Percentiles rank a stretch among this genome's conserved stretches.
These are phyloP conservation scores for Aleadryas rufinucha DNA, from an alignment of 2,113 vertebrate genomes.

Conservation along the genomic window DNA sequence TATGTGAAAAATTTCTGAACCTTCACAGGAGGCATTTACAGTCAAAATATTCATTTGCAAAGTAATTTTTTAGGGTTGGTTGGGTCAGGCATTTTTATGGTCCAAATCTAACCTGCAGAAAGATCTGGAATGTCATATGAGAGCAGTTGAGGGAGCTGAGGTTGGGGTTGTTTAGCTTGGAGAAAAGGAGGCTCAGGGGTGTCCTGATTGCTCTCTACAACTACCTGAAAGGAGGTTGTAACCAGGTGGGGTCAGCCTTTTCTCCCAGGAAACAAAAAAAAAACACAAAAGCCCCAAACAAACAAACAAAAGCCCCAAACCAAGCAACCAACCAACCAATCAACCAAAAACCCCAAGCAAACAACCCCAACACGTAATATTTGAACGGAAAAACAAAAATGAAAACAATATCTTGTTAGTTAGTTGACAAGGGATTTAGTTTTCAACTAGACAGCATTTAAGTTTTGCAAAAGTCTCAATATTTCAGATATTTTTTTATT, in stretches of 20 bases:
- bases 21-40: background rate
- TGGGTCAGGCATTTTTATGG: background rate
- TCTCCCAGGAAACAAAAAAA: background rate
- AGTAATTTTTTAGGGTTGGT: background rate
- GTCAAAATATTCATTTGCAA: background rate
- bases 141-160: background rate
- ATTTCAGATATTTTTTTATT: background rate
- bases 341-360: background rate
- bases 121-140: background rate
- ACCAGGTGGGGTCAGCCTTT: background rate
- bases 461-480: background rate
- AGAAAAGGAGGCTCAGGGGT: background rate
- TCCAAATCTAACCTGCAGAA: background rate
- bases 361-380: background rate
- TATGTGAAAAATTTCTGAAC: background rate
- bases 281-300: rapidly evolving
- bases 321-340: background rate
- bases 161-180: background rate
- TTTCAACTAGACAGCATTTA: background rate
- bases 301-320: background rate
- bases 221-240: background rate
- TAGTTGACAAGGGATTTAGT: background rate
- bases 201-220: background rate
- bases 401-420: background rate
- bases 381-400: background rate